Base-by-base conservation (phyloP, 1,140 invertebrate species). In the Rhyzopertha dominica region DNA sequence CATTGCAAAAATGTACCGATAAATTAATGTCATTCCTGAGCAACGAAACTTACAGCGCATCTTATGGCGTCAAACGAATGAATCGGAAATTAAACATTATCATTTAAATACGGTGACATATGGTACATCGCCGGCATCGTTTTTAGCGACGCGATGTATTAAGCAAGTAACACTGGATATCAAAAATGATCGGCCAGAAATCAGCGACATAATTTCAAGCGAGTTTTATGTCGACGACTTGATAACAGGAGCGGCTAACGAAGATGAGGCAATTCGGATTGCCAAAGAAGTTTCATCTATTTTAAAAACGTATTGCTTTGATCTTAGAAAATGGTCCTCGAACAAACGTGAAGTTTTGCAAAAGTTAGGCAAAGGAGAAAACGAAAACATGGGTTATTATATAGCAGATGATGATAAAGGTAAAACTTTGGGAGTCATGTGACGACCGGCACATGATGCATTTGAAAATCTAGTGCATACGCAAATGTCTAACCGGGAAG, bases 1-100 rank as follows among this genome's bases (percentile, higher is more conserved):
- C 24, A 58, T 71, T 4, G 30, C 43, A 5, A 62, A 67, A 43
- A 72, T 73, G 66, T 74, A 69, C 42, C 35, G 67, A 7, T 62
- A 67, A 42, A 57, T 71, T 4, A 18, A 62, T 0, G 53, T 66
- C 5, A 22, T 37, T 13, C 5, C 31, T 13, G 45, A 58, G 14
- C 55, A 64, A 17, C 20, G 39, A 17, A 43, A 51, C 18, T 56
- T 56, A 44, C 66, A 69, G 26, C 40, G 48, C 39, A 63, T 69
- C 14, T 10, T 70, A 0, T 67, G 64, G 63, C 40, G 57, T 7
- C 16, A 39, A 24, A 30, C 41, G 26, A 17, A 20, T 4, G 1
- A 44, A 19, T 40, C 52, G 12, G 53, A 51, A 5, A n/a, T n/a
- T n/a, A n/a, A n/a, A n/a, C n/a, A n/a, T n/a, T n/a, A n/a, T n/a